These are phyloP conservation scores for Bungarus multicinctus DNA, from an alignment of 2,113 vertebrate species.

Conservation along the genomic window DNA sequence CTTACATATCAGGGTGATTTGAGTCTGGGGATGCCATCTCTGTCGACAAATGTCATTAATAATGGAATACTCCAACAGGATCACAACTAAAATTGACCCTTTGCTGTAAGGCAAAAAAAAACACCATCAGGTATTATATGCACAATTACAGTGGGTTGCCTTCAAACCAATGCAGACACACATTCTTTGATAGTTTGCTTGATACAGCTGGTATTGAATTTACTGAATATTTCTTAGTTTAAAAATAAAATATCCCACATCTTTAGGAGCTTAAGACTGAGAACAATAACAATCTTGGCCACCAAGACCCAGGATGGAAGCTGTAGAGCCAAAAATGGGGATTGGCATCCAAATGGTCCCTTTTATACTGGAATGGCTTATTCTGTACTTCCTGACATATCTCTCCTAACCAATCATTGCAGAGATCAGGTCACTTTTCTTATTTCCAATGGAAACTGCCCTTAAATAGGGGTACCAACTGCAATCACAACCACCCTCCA, in stretches of 20 bases:
- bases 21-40: slow-evolving; percentile 49
- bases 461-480: not conserved
- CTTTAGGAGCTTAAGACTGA: not conserved
- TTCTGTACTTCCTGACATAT: not conserved
- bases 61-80: slow-evolving; percentile 23
- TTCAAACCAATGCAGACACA: not conserved
- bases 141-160: not conserved
- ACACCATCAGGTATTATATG: not conserved
- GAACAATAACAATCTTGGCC: not conserved
- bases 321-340: not conserved
- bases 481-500: not conserved
- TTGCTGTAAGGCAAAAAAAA: slow-evolving; percentile 25
- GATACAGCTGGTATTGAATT: not conserved
- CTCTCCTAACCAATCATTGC: not conserved
- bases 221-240: not conserved
- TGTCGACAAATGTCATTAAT: slow-evolving; percentile 13
- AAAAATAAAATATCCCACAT: not conserved
- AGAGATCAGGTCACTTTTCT: not conserved
- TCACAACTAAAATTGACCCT: not conserved
- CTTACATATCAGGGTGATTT: slow-evolving; percentile 46
- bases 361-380: not conserved
- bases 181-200: not conserved
- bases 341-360: not conserved
- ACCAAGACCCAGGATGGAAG: not conserved
- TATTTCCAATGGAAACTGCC: not conserved